Base-by-base conservation (phyloP, 2,797 vertebrate genomes). In the Ciconia nigra region DNA sequence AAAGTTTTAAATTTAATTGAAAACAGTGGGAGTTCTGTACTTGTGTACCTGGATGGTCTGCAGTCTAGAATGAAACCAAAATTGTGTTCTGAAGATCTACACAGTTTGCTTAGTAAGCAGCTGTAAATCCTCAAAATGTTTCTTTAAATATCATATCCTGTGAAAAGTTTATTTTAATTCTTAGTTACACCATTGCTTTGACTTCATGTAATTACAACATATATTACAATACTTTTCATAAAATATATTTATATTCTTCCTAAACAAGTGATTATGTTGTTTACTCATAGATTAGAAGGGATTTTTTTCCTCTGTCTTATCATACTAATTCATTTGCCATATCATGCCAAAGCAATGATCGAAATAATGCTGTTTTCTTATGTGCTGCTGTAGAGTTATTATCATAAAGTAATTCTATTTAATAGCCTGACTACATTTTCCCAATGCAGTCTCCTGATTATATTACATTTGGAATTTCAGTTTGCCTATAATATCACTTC, bases 201-300 rank as follows among this genome's bases (percentile, higher is more conserved):
- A 18, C 31, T 55, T 55, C 54, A 33, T 55, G 54, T 33, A 55
- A 31, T 29, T 54, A 54, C 16, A 54, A 18, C 28, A 29, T 52
- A 29, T 52, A 54, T 33, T 31, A 54, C 52, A 51, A 47, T 85
- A n/a, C 1, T 80, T 91, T 24, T 66, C 65, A 94, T 95, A 94
- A 96, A 96, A 84, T 86, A 37, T 1, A 69, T 26, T 59, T 59
- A 19, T 41, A 39, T 76, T 85, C 72, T 90, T 95, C 42, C 61
- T 84, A 66, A 90, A 58, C 25, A 42, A 57, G 8, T 66, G 61
- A n/a, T 46, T 55, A 13, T 85, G 26, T 61, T 82, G 29, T 92
- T 91, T 77, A 49, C 46, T 91, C 5, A 42, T 57, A 8, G 25
- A 83, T 78, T 37, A 83, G 39, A 79, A 63, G 22, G 39, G 8